Base-by-base conservation (phyloP, 1,140 invertebrate genomes). In the Medauroidea extradentata region DNA sequence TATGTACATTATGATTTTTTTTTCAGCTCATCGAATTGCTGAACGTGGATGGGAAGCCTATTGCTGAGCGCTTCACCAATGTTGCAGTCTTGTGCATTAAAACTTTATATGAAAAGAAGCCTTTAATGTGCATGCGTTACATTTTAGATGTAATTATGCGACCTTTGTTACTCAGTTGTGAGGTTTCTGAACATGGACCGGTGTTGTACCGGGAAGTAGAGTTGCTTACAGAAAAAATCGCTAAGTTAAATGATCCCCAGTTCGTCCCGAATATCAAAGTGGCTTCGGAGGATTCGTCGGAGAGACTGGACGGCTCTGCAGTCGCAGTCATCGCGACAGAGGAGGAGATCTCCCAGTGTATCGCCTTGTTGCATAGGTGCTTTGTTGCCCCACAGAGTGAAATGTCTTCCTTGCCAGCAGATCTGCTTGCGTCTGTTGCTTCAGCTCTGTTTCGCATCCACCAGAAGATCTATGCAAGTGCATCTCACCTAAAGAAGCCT, bases 71-170 rank as follows among this genome's bases (percentile, higher is more conserved):
- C 9, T 44, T 41, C 13, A 52, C 23, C 13, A 16, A 18, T 24
- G 54, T 84, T 60, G 79, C 78, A 38, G 75, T 75, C 19, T 71
- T 70, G 19, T 86, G 82, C 65, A 75, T 82, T 18, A 74, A 78
- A 57, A 70, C 69, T 52, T 66, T 87, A 21, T 75, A 78, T 65
- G 71, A 79, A 53, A 71, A 73, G 52, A 80, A 83, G 70, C 68
- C 70, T 18, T 53, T 75, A 7, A 65, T 71, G 61, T 75, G 67
- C 59, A 60, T 53, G 16, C 70, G 79, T 42, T 72, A 72, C 60
- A 68, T 76, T 54, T 63, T 85, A 54, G 63, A 77, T 8, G 67
- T 72, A 13, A 69, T 79, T 34, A 71, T 78, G 43, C 71, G 75
- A 18, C 71, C 78, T 19, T 66, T 77, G 29, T 69, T 80, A 18